These are phyloP conservation scores for Ferdinandea cuprea DNA, from an alignment of 2,888 invertebrate genomes.

Conservation along the genomic window DNA sequence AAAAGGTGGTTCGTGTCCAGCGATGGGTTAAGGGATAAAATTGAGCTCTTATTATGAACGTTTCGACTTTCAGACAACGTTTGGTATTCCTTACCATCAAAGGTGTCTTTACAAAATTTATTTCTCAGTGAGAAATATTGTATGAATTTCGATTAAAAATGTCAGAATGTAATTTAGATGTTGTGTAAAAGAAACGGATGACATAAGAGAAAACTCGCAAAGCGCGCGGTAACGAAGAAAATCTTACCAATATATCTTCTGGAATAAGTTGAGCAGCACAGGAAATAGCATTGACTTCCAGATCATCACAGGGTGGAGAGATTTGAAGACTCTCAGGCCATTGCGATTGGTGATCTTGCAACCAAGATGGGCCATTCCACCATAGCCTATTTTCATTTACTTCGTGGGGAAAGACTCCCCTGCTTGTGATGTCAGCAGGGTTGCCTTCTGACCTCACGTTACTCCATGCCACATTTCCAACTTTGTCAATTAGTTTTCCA, in stretches of 20 bases:
- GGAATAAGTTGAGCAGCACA: neutral
- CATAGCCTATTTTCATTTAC: slow-evolving; percentile 3
- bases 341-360: neutral
- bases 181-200: slow-evolving; percentile 11
- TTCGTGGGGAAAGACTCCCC: neutral
- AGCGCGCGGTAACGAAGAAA: slow-evolving; percentile 25
- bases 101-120: neutral
- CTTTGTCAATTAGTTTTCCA: slow-evolving; percentile 23
- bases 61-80: neutral
- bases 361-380: slow-evolving; percentile 33
- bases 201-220: slow-evolving; percentile 19
- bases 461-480: slow-evolving; percentile 34
- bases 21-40: slow-evolving; percentile 1
- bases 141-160: neutral
- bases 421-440: slow-evolving; percentile 46
- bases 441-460: slow-evolving; percentile 52
- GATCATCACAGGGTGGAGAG: neutral
- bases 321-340: neutral
- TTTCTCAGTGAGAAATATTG: neutral
- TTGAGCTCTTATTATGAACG: neutral
- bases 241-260: slow-evolving; percentile 32
- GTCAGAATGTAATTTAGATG: neutral
- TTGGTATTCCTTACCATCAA: neutral
- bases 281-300: neutral
- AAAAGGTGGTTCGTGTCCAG: neutral